Evolutionary conservation across 2,888 invertebrate genomes (phyloP).

Genomic region (Pseudococcus longispinus): DNA sequence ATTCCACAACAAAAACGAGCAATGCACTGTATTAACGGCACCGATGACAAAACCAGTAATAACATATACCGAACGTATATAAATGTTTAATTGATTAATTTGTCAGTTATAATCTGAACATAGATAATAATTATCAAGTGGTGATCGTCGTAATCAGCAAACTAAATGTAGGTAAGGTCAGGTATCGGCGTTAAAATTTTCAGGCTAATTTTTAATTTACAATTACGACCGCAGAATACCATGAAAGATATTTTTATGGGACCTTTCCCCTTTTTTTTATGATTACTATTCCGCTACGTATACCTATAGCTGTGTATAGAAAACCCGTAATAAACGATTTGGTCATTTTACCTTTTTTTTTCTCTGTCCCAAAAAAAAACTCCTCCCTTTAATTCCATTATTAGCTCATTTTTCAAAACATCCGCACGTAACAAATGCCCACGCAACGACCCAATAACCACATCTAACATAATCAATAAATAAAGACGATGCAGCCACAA

Average conservation of each 20-base stretch:
- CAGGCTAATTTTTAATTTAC: conserved; percentile 28
- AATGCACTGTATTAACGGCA: conserved; percentile 12
- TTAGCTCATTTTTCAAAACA: conserved; percentile 44
- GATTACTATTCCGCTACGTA: neutral
- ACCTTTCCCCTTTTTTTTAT: neutral
- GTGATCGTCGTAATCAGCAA: conserved; percentile 37
- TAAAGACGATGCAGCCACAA: conserved; percentile 42
- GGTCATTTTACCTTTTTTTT: conserved; percentile 27
- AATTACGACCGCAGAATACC: conserved; percentile 21
- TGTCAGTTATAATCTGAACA: conserved; percentile 37
- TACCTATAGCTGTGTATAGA: neutral
- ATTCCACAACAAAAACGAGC: neutral
- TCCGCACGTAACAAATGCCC: conserved; percentile 39
- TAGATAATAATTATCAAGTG: conserved; percentile 43
- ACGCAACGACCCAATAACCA: conserved; percentile 44
- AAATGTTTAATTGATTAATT: conserved; percentile 43
- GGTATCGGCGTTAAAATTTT: conserved; percentile 42
- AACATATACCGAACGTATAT: conserved; percentile 19
- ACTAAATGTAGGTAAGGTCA: conserved; percentile 38
- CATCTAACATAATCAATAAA: conserved; percentile 44
- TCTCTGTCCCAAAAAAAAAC: neutral
- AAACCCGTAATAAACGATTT: conserved; percentile 24
- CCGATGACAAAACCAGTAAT: conserved; percentile 36
- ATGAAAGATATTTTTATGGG: neutral
- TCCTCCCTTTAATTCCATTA: conserved; percentile 43